phyloP scores from a whole-genome alignment of 1,140 invertebrate genomes.

The Thaumatotibia leucotreta region DNA sequence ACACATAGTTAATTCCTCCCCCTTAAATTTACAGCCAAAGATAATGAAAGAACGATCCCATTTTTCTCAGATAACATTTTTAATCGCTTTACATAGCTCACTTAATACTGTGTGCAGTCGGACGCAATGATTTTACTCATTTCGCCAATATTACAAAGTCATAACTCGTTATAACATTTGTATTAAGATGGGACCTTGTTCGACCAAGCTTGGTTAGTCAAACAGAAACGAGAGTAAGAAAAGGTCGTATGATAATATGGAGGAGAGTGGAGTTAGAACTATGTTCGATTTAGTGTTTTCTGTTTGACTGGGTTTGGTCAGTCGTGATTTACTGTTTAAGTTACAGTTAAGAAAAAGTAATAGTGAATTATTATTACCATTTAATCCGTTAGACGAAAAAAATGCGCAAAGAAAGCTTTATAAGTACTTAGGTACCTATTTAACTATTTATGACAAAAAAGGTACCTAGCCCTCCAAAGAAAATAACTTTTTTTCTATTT shows the following conservation, averaged over 20 bases:
- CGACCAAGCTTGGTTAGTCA: neutral
- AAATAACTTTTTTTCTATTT: too few relatives aligned
- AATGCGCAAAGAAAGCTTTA: too few relatives aligned
- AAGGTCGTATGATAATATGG: neutral
- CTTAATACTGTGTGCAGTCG: slow-evolving; percentile 11
- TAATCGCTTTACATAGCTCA: slow-evolving; percentile 36
- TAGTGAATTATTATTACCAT: neutral
- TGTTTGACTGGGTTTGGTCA: neutral
- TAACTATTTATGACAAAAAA: too few relatives aligned
- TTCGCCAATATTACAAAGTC: neutral
- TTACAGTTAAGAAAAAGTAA: neutral
- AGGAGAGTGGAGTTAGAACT: neutral
- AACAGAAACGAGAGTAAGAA: neutral
- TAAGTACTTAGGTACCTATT: neutral
- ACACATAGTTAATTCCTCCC: neutral
- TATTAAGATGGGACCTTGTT: neutral
- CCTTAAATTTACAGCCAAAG: slow-evolving; percentile 21
- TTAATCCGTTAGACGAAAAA: too few relatives aligned
- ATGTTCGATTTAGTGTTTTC: neutral
- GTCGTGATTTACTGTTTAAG: neutral
- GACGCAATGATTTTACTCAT: neutral
- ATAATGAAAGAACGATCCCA: slow-evolving; percentile 30
- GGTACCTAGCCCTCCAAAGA: too few relatives aligned
- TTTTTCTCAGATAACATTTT: slow-evolving; percentile 48
- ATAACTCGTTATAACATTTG: neutral